Conservation (phyloP, 2,888 invertebrate species). For the Diaphora mendica region DNA sequence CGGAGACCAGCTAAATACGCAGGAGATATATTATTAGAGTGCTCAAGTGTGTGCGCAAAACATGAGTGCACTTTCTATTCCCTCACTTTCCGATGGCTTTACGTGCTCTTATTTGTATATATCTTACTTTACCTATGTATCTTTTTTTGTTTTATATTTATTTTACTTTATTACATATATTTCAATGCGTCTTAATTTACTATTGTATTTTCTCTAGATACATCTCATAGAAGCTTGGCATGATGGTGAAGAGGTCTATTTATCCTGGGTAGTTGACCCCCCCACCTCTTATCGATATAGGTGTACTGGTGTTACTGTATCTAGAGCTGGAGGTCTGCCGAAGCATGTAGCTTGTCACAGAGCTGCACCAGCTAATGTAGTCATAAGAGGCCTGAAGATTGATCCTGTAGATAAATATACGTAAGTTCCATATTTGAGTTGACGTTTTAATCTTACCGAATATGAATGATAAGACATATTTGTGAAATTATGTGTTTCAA, state of each 20-base stretch:
- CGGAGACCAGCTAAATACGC: no score
- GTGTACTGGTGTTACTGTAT: conserved; percentile 78
- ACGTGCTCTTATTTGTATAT: no score
- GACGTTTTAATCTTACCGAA: background rate
- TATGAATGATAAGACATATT: background rate
- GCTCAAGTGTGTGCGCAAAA: no score
- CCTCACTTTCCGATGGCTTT: no score
- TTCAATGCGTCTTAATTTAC: background rate
- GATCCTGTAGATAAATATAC: conserved; percentile 76
- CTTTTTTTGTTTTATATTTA: no score
- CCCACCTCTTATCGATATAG: conserved; percentile 70
- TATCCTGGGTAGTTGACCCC: conserved; percentile 78
- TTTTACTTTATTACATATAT: background rate
- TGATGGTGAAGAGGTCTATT: conserved; percentile 75
- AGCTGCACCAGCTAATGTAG: conserved; percentile 73
- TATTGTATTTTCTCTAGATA: conserved; percentile 56
- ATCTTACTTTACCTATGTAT: no score
- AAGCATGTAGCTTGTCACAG: conserved; percentile 81
- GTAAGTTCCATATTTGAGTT: conserved; percentile 59
- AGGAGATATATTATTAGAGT: no score
- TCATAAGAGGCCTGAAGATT: conserved; percentile 76
- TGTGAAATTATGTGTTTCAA: background rate
- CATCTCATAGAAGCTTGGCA: conserved; percentile 75
- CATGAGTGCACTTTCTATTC: no score
- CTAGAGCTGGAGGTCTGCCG: conserved; percentile 70